Conservation (phyloP, 1,140 invertebrate genomes). For the Sarcophaga bullata region DNA sequence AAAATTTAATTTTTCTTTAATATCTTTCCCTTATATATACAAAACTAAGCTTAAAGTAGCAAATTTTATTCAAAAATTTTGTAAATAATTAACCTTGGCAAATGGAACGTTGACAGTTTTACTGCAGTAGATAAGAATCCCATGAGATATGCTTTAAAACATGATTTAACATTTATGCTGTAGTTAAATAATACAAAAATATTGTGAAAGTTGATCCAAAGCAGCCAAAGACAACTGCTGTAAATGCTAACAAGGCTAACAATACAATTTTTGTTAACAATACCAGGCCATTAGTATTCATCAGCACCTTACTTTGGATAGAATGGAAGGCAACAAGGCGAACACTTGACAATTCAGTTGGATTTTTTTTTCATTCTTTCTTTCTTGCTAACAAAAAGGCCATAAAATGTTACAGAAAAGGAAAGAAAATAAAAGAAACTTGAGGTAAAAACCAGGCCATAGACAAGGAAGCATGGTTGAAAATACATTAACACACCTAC, state of each 20-base stretch:
- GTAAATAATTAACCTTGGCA: no score
- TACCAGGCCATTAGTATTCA: neutral
- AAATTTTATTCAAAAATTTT: no score
- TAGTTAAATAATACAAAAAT: constrained; percentile 6
- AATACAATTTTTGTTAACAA: neutral
- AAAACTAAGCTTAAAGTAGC: no score
- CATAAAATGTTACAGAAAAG: neutral
- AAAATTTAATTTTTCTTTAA: no score
- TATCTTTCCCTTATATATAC: no score
- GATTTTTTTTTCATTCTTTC: neutral
- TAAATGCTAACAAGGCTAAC: neutral
- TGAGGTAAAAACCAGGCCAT: neutral
- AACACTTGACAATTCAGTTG: no score
- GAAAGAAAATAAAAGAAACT: neutral
- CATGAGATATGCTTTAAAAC: neutral
- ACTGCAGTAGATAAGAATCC: neutral
- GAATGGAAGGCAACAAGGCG: neutral
- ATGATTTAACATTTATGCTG: no score
- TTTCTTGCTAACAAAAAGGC: neutral
- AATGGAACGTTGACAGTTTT: neutral
- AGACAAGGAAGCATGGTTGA: neutral
- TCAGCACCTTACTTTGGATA: neutral
- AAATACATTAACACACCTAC: neutral
- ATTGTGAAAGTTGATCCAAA: neutral
- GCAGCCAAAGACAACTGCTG: neutral